Evolutionary conservation across 2,888 invertebrate genomes (phyloP).

Genomic region (Zhuqinia jingwanae): DNA sequence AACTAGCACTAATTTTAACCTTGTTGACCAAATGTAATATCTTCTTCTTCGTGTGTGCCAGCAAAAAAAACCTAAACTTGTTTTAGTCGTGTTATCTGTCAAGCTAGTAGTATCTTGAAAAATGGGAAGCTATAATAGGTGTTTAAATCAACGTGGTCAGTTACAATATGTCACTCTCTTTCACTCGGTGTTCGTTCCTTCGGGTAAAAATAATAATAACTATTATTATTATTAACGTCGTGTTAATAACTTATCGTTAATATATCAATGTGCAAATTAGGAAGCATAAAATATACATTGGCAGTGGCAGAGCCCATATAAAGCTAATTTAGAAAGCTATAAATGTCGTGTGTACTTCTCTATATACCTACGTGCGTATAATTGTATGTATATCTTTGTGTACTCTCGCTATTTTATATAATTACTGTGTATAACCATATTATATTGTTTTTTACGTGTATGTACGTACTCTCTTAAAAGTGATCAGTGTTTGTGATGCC

Average conservation of each 20-base stretch:
- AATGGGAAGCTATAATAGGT: too few relatives aligned
- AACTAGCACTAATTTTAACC: neutral
- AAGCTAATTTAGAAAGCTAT: constrained; percentile 23
- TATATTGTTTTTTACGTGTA: neutral
- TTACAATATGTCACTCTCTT: constrained; percentile 39
- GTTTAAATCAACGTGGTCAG: constrained; percentile 9
- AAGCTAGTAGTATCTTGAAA: neutral
- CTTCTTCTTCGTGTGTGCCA: neutral
- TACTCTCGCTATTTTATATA: constrained; percentile 5
- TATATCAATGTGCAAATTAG: neutral
- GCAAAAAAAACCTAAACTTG: neutral
- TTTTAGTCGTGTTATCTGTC: constrained; percentile 3
- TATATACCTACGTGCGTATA: neutral
- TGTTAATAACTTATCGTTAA: neutral
- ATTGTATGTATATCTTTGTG: neutral
- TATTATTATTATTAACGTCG: neutral
- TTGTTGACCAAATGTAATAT: neutral
- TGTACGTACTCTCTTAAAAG: constrained; percentile 7
- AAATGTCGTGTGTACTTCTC: constrained; percentile 11
- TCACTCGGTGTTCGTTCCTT: constrained; percentile 63
- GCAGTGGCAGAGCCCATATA: neutral
- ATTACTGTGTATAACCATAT: neutral
- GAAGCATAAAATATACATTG: neutral
- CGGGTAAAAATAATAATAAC: neutral
- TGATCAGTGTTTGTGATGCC: constrained; percentile 69